Percentiles rank a stretch among this genome's conserved stretches.
phyloP scores from a whole-genome alignment of 2,113 vertebrate genomes.

The Hiodon tergisus region DNA sequence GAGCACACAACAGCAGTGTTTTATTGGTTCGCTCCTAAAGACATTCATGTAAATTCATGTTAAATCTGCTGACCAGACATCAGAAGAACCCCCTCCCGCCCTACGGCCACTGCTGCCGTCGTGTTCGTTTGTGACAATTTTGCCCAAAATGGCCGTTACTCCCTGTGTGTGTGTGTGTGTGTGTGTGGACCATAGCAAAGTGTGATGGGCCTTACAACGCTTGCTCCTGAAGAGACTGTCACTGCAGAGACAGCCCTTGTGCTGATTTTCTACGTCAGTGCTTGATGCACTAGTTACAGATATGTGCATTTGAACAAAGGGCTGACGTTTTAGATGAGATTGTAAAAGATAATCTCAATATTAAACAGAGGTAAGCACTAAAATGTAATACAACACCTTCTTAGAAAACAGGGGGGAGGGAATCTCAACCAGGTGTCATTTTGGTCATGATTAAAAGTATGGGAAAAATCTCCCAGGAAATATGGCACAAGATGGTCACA shows the following conservation, averaged over 20 bases:
- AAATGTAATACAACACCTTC: background rate
- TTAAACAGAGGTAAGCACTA: background rate
- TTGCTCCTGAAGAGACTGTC: background rate
- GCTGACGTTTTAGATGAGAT: too few relatives aligned
- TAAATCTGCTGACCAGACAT: constrained; percentile 20
- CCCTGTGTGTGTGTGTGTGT: too few relatives aligned
- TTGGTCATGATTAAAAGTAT: background rate
- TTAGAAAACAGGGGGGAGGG: background rate
- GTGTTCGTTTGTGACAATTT: background rate
- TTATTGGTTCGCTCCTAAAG: constrained; percentile 52
- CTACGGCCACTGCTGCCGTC: background rate
- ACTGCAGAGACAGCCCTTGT: background rate
- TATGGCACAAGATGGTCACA: constrained; percentile 37
- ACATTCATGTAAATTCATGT: constrained; percentile 28
- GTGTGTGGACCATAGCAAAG: background rate
- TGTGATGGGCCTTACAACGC: background rate
- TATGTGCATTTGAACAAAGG: too few relatives aligned
- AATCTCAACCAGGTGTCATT: background rate
- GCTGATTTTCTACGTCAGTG: background rate
- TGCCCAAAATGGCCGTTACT: background rate
- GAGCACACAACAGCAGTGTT: constrained; percentile 34
- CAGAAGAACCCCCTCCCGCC: background rate
- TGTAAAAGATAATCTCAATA: background rate
- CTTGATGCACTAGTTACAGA: too few relatives aligned
- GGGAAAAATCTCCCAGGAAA: constrained; percentile 29